Evolutionary conservation across 1,140 invertebrate species (phyloP), one percentile per base, ranked within the genome.

Genomic region (Helicorthomorpha holstii): DNA sequence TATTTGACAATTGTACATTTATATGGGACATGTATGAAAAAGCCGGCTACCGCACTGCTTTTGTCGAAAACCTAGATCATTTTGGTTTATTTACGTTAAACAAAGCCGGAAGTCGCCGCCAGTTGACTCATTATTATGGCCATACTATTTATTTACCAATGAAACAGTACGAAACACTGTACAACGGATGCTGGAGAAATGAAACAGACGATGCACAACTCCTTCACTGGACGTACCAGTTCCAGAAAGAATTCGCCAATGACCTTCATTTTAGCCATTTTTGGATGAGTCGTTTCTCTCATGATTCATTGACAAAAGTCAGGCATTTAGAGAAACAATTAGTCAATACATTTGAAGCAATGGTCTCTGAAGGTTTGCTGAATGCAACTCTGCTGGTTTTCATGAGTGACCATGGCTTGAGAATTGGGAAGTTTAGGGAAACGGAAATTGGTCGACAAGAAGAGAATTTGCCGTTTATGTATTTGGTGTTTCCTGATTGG

Each of bases 381-480:
- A 43, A 55, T 23, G 25, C 23, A 14, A 53, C 54, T 34, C 4
- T 53, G 3, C 16, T 54, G 12, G 7, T 55, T 16, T 42, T 55
- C 34, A 47, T 55, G 24, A 43, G 50, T 19, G 54, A 55, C 42
- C 54, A 55, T 43, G 54, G 54, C 16, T 34, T 55, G 14, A n/a
- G 54, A 19, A 43, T 19, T 41, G 54, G 54, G 1, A 1, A 1
- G 1, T 50, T 54, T 25, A 21, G 54, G 12, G n/a, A 55, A 44
- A 55, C 54, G 14, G 29, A 53, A n/a, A 27, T 22, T 12, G 54
- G 54, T 1, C 25, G 47, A 14, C 19, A 29, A n/a, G 54, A 55
- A 49, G 52, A 54, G 29, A 54, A 24, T 7, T 21, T 54, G 19
- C 54, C 54, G 1, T 54, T 53, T 22, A 26, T 48, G 7, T 55